Conservation (phyloP, 2,888 invertebrate species). For the Yponomeuta plumbellus region DNA sequence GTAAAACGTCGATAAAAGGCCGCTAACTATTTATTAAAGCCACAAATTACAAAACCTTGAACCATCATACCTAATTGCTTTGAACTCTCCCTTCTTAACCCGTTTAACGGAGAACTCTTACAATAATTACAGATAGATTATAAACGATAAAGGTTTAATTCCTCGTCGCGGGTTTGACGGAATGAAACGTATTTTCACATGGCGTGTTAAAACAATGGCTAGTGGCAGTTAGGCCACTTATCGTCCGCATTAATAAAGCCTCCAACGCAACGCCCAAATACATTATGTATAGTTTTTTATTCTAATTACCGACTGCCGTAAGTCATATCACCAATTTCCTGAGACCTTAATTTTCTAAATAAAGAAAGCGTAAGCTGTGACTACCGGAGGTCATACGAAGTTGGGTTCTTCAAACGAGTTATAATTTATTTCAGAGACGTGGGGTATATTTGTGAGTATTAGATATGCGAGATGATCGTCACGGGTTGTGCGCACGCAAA, state of each 20-base stretch:
- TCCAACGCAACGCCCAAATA: constrained; percentile 54
- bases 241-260: constrained; percentile 62
- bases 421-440: constrained; percentile 16
- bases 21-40: not conserved
- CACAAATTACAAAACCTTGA: not conserved
- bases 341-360: constrained; percentile 23
- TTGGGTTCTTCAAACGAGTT: not conserved
- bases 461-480: constrained; percentile 64
- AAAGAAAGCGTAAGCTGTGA: not conserved
- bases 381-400: not conserved
- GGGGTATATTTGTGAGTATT: constrained; percentile 30
- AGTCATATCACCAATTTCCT: constrained; percentile 34
- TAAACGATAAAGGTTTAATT: constrained; percentile 56
- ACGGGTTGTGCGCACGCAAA: constrained; percentile 31
- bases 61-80: not conserved
- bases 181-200: constrained; percentile 61
- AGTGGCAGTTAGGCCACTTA: constrained; percentile 63
- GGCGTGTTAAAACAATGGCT: constrained; percentile 66
- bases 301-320: constrained; percentile 42
- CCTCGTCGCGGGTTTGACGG: constrained; percentile 31
- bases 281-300: constrained; percentile 48
- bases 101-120: constrained; percentile 20
- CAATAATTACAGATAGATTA: constrained; percentile 59
- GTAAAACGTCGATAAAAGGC: too few species aligned
- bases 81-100: not conserved